Evolutionary conservation across 2,113 vertebrate genomes (phyloP), one percentile per base, ranked within the genome.

Genomic region (Uropsilus gracilis): DNA sequence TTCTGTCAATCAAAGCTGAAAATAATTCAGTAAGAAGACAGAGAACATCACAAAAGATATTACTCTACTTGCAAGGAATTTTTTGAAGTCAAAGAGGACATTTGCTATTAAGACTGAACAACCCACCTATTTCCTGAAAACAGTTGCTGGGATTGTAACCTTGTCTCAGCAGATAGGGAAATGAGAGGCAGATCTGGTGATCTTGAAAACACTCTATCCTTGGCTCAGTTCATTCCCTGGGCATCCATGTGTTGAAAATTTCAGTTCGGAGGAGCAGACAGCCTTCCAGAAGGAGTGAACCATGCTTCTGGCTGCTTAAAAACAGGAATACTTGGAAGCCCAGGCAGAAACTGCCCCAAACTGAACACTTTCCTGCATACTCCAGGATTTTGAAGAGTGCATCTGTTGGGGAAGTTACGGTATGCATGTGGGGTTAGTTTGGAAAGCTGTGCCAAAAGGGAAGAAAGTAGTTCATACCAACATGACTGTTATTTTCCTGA

Each of bases 11-110:
- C 98, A 98, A 95, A 99, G 99, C 97, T 99, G 99, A 97, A 99
- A 99, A 93, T 99, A 99, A 90, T 99, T 99, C 98, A 99, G 99
- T 57, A 99, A 99, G 97, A 98, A 96, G 96, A 99, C 99, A 8
- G 99, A 99, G 92, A 99, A 99, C 91, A 97, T 99, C 81, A 99
- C 99, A 96, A 98, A 99, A 83, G 99, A 99, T 64, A 98, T 99
- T 53, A 99, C 99, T 32, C 96, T 99, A 66, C 99, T 99, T 0
- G 97, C 99, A 75, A 98, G 98, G 98, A 99, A 99, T 97, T 86
- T 98, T 0, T 98, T 99, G 61, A 98, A 99, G 99, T 98, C 99
- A 34, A 99, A 99, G 96, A 98, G 99, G 91, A 99, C 99, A 0
- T 99, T 99, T 69, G 99, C 99, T 86, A 96, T 99, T 86, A 98